Base-by-base conservation (phyloP, 2,113 vertebrate species). In the Passer domesticus region DNA sequence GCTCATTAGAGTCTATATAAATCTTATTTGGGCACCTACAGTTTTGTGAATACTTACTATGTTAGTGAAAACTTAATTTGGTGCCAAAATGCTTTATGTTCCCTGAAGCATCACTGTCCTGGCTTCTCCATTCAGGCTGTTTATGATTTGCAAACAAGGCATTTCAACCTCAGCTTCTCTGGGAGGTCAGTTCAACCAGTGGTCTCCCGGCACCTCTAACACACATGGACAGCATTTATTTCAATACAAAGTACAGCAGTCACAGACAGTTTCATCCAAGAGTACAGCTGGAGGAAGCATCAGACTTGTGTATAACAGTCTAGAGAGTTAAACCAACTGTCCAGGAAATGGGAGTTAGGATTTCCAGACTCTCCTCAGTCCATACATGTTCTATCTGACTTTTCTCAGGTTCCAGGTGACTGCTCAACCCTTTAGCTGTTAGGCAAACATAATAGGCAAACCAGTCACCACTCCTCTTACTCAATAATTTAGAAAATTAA, bases 221-320 rank as follows among this genome's bases (percentile, higher is more conserved):
- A 76, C 60, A 84, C 78, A 83, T 72, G 82, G 79, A 73, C 53
- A 79, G 62, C 53, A 76, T 96, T 96, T 87, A 85, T 87, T 94
- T 96, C 87, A 79, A 4, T 52, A 87, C n/a, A 11, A 85, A 91
- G 41, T 80, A 76, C 58, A 87, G 53, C 78, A 90, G 87, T 84
- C 83, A 93, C 75, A 92, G 94, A 20, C 28, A 55, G 83, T 95
- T 95, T 95, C 59, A 67, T 92, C 88, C 55, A 77, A 58, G 83
- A 83, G n/a, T 93, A 87, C 94, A 95, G 82, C 92, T 93, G 94
- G 79, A 96, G 67, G 76, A 96, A 88, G 44, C 82, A 96, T 96
- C 90, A 93, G 82, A 41, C 53, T 76, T 75, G 33, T 85, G 70
- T 85, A 23, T 91, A 72, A 52, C 78, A 90, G 90, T 62, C 78